Evolutionary conservation across 2,797 vertebrate genomes (phyloP).

Genomic region (Loris lydekkerianus): DNA sequence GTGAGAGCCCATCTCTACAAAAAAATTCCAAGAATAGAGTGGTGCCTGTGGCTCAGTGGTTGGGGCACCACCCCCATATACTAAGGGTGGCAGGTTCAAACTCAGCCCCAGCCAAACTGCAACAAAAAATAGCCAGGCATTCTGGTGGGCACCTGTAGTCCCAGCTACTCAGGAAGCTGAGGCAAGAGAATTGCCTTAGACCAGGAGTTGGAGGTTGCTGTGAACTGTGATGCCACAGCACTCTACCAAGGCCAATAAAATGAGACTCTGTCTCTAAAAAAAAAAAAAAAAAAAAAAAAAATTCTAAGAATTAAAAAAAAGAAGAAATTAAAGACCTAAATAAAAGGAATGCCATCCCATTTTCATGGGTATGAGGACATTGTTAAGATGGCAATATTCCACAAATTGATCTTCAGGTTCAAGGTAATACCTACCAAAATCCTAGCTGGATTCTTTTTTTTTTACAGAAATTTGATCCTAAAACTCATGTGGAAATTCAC

Average conservation of each 20-base stretch:
- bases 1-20: not conserved
- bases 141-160: too few relatives aligned
- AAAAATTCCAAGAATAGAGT: too few relatives aligned
- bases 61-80: too few relatives aligned
- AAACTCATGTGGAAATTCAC: slow-evolving; percentile 12
- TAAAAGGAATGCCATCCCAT: not conserved
- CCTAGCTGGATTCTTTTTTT: not conserved
- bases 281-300: not conserved
- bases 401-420: not conserved
- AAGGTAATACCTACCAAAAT: not conserved
- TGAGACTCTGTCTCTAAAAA: not conserved
- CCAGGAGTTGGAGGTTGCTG: too few relatives aligned
- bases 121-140: too few relatives aligned
- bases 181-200: not conserved
- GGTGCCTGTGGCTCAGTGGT: too few relatives aligned
- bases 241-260: not conserved
- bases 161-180: too few relatives aligned
- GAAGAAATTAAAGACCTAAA: not conserved
- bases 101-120: too few relatives aligned
- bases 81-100: too few relatives aligned
- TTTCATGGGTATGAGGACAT: not conserved
- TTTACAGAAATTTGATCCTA: not conserved
- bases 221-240: too few relatives aligned
- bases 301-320: not conserved
- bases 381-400: not conserved